Base-by-base conservation (phyloP, 2,888 invertebrate species). In the Ecdyonurus torrentis region DNA sequence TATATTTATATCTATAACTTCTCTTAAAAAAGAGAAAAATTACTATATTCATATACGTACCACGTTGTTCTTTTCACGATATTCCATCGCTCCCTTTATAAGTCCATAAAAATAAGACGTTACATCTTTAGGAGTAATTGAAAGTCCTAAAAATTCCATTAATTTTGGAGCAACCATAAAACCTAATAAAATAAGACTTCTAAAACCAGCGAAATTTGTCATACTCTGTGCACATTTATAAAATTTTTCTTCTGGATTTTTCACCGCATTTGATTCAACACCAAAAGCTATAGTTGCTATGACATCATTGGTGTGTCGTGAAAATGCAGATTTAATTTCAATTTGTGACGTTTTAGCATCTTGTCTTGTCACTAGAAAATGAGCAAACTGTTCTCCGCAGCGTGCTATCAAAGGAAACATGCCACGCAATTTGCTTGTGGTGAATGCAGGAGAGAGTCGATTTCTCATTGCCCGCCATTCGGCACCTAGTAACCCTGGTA, bases 401-500 rank as follows among this genome's bases (percentile, higher is more conserved):
- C 78, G 74, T 55, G 81, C 76, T 7, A 85, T 78, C 0, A 81
- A 78, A 0, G 76, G 75, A 67, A 82, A 84, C 82, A 86, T 84
- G 1, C 37, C 37, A 37, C 37, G 37, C 15, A 37, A 15, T 15
- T 37, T 37, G 37, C 37, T 37, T 5, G 37, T 37, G 37, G 37
- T 37, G 37, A 37, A 37, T 5, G 37, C 37, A 15, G 37, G 37
- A 15, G 7, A 10, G 15, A 37, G 37, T 10, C 37, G 37, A 15
- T 37, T 37, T 15, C 37, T 37, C 37, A 37, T 37, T 15, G 5
- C 37, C 15, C 37, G 37, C 37, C 37, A 37, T 15, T 37, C 37
- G 7, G 37, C 37, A 10, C 37, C 37, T 37, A 10, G 5, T 37
- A 37, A 15, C 15, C 37, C 37, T 10, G 37, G 37, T 37, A 37